Evolutionary conservation across 1,140 invertebrate genomes (phyloP).

Genomic region (Wasmannia auropunctata): DNA sequence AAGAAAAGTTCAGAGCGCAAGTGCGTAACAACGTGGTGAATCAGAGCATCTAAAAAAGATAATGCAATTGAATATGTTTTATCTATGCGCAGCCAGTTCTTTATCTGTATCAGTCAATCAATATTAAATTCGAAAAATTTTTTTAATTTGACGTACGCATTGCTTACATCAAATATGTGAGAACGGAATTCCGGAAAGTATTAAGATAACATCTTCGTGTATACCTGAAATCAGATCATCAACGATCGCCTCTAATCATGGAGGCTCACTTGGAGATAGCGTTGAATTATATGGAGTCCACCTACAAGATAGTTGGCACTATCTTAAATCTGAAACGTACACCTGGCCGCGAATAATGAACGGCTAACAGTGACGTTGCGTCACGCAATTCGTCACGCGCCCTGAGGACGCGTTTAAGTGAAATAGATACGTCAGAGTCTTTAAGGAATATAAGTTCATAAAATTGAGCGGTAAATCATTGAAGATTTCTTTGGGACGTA

Average conservation of each 20-base stretch:
- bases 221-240: background rate
- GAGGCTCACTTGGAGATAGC: background rate
- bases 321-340: constrained; percentile 59
- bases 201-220: background rate
- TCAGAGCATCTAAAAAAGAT: background rate
- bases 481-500: constrained; percentile 74
- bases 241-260: background rate
- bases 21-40: background rate
- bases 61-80: background rate
- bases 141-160: background rate
- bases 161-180: background rate
- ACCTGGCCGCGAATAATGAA: constrained; percentile 59
- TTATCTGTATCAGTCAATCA: background rate
- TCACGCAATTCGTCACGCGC: constrained; percentile 67
- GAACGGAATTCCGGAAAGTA: background rate
- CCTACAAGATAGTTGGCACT: constrained; percentile 8
- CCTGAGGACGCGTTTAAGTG: constrained; percentile 78
- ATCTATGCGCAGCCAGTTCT: background rate
- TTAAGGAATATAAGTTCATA: constrained; percentile 83
- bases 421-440: constrained; percentile 82
- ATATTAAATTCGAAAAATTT: background rate
- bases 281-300: constrained; percentile 15
- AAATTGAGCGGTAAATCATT: constrained; percentile 84
- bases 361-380: constrained; percentile 62
- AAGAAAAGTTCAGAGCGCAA: background rate